Conservation (phyloP, 2,113 vertebrate genomes). For the Zosterops pallidus region DNA sequence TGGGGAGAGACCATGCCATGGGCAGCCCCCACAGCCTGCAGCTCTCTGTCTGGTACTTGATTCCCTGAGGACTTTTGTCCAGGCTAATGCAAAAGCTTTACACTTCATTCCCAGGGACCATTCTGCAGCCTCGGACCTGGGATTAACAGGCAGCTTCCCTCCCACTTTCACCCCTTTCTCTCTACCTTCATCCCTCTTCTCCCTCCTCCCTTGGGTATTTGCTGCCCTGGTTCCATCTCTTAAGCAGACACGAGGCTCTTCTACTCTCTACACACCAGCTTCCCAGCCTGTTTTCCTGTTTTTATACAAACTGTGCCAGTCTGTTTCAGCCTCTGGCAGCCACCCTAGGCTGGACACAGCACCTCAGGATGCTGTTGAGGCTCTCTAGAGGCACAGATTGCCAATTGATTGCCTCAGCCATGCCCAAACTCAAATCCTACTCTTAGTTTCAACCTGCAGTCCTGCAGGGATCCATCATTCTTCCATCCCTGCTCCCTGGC, state of each 20-base stretch:
- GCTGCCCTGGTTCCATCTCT: background rate
- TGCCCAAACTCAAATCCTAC: background rate
- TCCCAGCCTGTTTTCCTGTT: background rate
- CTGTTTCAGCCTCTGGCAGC: background rate
- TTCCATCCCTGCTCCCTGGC: background rate
- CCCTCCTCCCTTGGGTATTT: background rate
- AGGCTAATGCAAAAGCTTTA: background rate
- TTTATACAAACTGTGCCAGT: background rate
- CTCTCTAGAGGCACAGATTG: background rate
- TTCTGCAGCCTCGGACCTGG: background rate
- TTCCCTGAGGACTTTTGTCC: background rate
- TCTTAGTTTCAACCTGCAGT: background rate
- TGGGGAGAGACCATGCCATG: accelerated
- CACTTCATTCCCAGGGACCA: background rate
- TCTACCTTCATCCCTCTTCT: background rate
- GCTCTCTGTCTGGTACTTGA: background rate
- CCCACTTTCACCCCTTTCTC: background rate
- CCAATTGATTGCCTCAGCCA: background rate
- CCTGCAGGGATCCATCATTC: background rate
- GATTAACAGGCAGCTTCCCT: background rate
- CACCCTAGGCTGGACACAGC: background rate
- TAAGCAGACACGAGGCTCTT: background rate
- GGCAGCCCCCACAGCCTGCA: background rate
- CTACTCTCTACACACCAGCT: background rate
- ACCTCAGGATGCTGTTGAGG: background rate